Base-by-base conservation (phyloP, 2,113 vertebrate species). In the Condylura cristata region DNA sequence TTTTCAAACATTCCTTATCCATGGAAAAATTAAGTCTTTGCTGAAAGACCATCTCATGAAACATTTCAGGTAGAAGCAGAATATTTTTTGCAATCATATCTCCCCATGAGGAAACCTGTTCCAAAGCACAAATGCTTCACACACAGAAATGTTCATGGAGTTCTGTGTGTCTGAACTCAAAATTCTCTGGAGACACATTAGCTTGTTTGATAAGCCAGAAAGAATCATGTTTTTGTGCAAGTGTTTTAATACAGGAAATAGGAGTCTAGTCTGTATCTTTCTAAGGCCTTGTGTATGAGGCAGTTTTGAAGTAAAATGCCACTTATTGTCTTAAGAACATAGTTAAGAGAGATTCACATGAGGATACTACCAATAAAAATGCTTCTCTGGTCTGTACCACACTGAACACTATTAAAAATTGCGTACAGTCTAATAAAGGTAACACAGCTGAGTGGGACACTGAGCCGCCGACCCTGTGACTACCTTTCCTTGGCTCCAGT, bases 211-310 rank as follows among this genome's bases (percentile, higher is more conserved):
- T 98, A 98, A 97, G 96, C 97, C 96, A 96, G 95, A 97, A 97
- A 97, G 97, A 96, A 96, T 71, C 89, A 66, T 11, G 85, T 97
- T 97, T 97, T 96, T 96, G 89, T 96, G 94, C 72, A 95, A 96
- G 97, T 85, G 96, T 97, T 98, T 97, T 97, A 98, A 98, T 97
- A 95, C 97, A 97, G 97, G 98, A 98, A 98, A 98, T 90, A 96
- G 39, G 83, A 97, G 96, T 98, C 97, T 97, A 97, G 96, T 97
- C 97, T 87, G 94, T 98, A 97, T 98, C 98, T 98, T 97, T 98
- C 95, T 95, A 98, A 97, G 95, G 89, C 84, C 75, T 51, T 79
- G 80, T 44, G 68, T 93, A 96, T 97, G 93, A 94, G 87, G 87
- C 81, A 82, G 81, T 97, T 97, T 97, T 96, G 96, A 97, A 96